Evolutionary conservation across 2,888 invertebrate genomes (phyloP), one percentile per base, ranked within the genome.

Genomic region (Stenchaetothrips biformis): DNA sequence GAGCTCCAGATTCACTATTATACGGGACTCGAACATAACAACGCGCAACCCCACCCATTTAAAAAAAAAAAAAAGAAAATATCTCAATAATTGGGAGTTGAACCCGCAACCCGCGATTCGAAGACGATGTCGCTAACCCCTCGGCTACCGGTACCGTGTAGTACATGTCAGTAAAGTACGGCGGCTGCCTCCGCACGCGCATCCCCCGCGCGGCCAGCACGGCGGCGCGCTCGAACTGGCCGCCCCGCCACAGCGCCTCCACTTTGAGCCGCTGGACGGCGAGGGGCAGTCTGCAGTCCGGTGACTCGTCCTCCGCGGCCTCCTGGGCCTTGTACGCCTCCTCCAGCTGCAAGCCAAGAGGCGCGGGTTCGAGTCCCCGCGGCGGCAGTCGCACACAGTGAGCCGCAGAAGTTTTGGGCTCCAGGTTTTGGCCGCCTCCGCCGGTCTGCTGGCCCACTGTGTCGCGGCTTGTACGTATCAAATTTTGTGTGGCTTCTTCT

Each of bases 181-280:
- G 78, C 79, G 81, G 80, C 21, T 48, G 80, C 78, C 48, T 74
- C 18, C 78, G 48, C 48, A 47, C 21, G 53, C 48, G 27, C n/a
- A 48, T 48, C 1, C 82, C 82, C 7, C 78, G n/a, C 48, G 80
- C 80, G 48, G 49, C 78, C 27, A 62, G 59, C 47, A 82, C 59
- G 9, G 80, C 79, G 9, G 80, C 80, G 7, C 79, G 49, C 80
- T 82, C 82, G 80, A 81, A 82, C 78, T 80, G 80, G 62, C 82
- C 82, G 48, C 79, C 25, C 78, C 81, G 77, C 80, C 80, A 79
- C 49, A 80, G 78, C 25, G 82, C 81, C 78, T 62, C 79, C n/a
- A 80, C 78, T 21, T 78, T 37, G 62, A 80, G 48, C 37, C 16
- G 16, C 79, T 77, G 62, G 21, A 80, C 80, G 21, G 21, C 25